Evolutionary conservation across 2,888 invertebrate species (phyloP).

Genomic region (Pteria penguin): DNA sequence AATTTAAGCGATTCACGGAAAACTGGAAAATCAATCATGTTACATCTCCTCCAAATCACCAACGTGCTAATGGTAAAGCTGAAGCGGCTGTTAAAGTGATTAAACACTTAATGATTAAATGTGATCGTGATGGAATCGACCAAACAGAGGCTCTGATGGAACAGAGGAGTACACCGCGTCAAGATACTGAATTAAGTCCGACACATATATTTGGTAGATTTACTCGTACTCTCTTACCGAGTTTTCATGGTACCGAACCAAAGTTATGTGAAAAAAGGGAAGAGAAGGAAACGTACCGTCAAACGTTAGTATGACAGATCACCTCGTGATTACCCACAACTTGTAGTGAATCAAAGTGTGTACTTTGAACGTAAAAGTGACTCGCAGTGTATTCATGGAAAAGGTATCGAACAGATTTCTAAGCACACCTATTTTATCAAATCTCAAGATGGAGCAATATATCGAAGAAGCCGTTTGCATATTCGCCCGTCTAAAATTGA

Average conservation of each 20-base stretch:
- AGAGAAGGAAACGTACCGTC: conserved; percentile 14
- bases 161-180: conserved; percentile 47
- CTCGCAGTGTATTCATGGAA: not conserved
- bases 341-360: conserved; percentile 34
- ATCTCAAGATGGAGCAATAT: too few species aligned
- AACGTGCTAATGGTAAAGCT: conserved; percentile 3
- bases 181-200: conserved; percentile 45
- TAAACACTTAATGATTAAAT: conserved; percentile 32
- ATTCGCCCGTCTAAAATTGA: too few species aligned
- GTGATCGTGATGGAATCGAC: too few species aligned
- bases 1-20: conserved; percentile 26
- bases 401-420: not conserved
- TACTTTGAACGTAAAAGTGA: conserved; percentile 36
- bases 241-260: not conserved
- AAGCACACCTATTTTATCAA: too few species aligned
- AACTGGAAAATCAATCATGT: conserved; percentile 12
- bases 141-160: conserved; percentile 44
- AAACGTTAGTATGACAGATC: conserved; percentile 29
- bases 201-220: conserved; percentile 39
- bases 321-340: conserved; percentile 24
- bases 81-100: conserved; percentile 40
- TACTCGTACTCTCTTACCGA: conserved; percentile 40
- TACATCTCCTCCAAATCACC: conserved; percentile 3
- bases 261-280: conserved; percentile 9
- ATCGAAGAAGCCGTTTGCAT: too few species aligned